These are phyloP conservation scores for Phalanger gymnotis DNA, from an alignment of 2,797 vertebrate genomes.

Conservation along the genomic window DNA sequence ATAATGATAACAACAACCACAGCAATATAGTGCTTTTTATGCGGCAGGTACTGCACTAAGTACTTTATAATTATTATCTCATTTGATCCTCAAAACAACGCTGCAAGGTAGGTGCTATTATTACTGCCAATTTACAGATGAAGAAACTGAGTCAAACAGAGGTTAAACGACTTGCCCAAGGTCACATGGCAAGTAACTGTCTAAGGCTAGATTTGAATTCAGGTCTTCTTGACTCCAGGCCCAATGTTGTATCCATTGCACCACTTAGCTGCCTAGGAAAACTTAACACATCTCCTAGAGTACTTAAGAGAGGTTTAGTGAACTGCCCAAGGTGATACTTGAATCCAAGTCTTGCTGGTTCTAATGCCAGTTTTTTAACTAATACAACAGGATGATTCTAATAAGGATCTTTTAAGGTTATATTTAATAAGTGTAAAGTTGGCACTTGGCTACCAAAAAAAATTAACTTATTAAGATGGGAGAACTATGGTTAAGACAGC, in stretches of 20 bases:
- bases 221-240: not conserved
- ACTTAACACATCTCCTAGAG: not conserved
- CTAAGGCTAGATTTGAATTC: not conserved
- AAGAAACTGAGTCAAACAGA: not conserved
- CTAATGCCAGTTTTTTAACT: not conserved
- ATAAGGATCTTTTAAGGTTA: not conserved
- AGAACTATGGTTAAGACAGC: not conserved
- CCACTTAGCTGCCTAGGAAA: not conserved
- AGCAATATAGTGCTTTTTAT: not conserved
- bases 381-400: not conserved
- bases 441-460: not conserved
- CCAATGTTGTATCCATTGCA: not conserved
- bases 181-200: not conserved
- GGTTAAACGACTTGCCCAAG: not conserved
- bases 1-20: not conserved
- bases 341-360: not conserved
- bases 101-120: not conserved
- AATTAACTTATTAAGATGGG: not conserved
- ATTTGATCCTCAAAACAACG: not conserved
- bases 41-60: not conserved
- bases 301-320: not conserved
- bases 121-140: not conserved
- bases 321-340: not conserved
- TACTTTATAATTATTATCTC: not conserved
- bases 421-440: not conserved